Base-by-base conservation (phyloP, 2,797 vertebrate genomes). In the Thamnophis elegans region DNA sequence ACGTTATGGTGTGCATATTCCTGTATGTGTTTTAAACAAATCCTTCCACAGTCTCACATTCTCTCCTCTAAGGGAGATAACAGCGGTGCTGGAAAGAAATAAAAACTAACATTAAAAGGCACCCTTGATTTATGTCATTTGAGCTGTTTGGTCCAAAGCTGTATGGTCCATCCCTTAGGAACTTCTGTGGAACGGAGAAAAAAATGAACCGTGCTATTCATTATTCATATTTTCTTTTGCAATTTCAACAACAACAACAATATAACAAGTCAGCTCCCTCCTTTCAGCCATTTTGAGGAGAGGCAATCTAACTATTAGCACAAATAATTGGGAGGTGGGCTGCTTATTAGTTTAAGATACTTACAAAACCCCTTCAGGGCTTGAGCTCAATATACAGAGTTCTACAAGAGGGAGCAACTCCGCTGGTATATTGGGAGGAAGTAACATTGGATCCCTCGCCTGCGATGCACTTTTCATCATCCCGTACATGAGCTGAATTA, bases 31-130 rank as follows among this genome's bases (percentile, higher is more conserved):
- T 22, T 53, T 60, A 18, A 51, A 88, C 54, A 88, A 36, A 22
- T 53, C 42, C 42, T 55, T 36, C 32, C 13, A 28, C 16, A 6
- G 8, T 91, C 86, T 68, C 53, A 25, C 28, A 59, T 42, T 89
- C 78, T 90, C 54, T 91, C 78, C 13, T 85, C 59, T 28, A 85
- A 89, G 78, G 59, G 78, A 59, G 87, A 89, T 36, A 65, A 89
- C 36, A 58, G 88, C 1, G 82, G 22, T 85, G 10, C 65, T 59
- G 65, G 65, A 91, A 51, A 88, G 65, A 51, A 91, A 91, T 54
- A 47, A 32, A 32, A 60, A 42, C 6, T 1, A 58, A 36, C n/a
- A 73, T 90, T 54, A 87, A 82, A 87, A 13, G 3, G 18, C 56
- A 28, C 12, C 36, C 87, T 87, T 87, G 89, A 90, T 59, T 87